Base-by-base conservation (phyloP, 2,888 invertebrate species). In the Sabellastarte sp. region DNA sequence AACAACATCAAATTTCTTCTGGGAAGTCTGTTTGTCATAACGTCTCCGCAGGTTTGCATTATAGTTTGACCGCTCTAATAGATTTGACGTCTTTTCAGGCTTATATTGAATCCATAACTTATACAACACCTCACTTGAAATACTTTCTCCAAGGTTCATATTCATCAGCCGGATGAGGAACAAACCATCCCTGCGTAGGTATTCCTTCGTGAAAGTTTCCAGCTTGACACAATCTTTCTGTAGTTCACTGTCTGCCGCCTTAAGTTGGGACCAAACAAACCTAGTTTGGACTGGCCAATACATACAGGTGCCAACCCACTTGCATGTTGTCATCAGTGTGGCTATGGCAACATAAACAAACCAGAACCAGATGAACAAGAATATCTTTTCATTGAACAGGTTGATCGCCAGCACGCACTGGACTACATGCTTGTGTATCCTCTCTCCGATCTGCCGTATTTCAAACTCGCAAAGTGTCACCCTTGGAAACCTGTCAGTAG, bases 251-350 rank as follows among this genome's bases (percentile, higher is more conserved):
- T 41, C 10, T 10, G 10, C 10, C 20, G 20, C 10, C 10, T 20
- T 41, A 15, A 66, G 28, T 15, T 57, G 57, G 2, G 61, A n/a
- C 31, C 58, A 61, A 50, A 66, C 60, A 33, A 51, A 66, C 30
- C 50, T 29, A 30, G 56, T 50, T 32, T 64, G 63, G 20, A 41
- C 61, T 24, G 60, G 77, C 63, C 79, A 73, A 63, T 79, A 77
- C 24, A 78, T 74, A 71, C 77, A 76, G 52, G 80, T 79, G 68
- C 78, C 78, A 61, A 79, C 71, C 86, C 85, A 86, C 68, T 81
- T 79, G 63, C 84, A 68, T 63, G 85, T 80, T 68, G 80, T 83
- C 66, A 15, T 15, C 10, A 20, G 10, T 10, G 41, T 15, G 10
- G 20, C 10, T 20, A 20, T 20, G 10, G 41, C 41, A 41, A 41